Evolutionary conservation across 2,113 vertebrate species (phyloP).

Genomic region (Heterotilapia buettikoferi): DNA sequence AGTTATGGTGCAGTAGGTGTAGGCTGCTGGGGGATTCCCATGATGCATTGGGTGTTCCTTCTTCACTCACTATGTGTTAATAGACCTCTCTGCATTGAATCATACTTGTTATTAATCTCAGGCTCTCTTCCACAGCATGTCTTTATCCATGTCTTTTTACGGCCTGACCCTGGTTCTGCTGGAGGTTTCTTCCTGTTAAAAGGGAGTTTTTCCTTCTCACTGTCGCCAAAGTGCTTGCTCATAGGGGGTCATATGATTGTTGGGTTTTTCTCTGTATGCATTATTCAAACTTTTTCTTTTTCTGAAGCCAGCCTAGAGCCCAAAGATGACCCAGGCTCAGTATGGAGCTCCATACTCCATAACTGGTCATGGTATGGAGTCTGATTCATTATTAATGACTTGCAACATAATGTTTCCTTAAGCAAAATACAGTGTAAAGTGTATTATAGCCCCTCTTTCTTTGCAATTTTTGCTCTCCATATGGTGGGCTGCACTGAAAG

Average conservation of each 20-base stretch:
- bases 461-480: neutral
- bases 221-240: accelerated
- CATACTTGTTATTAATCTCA: accelerated
- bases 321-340: neutral
- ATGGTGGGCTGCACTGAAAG: neutral
- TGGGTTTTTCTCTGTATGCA: accelerated
- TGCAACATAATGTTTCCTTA: neutral
- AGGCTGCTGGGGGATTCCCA: neutral
- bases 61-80: neutral
- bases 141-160: neutral
- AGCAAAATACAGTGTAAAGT: neutral
- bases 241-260: accelerated
- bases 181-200: neutral
- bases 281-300: neutral
- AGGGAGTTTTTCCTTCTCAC: neutral
- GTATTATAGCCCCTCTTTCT: neutral
- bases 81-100: accelerated
- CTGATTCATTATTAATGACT: neutral
- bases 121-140: neutral
- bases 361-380: neutral
- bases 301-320: neutral
- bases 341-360: neutral
- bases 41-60: neutral
- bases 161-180: accelerated
- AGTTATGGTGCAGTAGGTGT: no score